Base-by-base conservation (phyloP, 1,140 invertebrate species). In the Panulirus ornatus region DNA sequence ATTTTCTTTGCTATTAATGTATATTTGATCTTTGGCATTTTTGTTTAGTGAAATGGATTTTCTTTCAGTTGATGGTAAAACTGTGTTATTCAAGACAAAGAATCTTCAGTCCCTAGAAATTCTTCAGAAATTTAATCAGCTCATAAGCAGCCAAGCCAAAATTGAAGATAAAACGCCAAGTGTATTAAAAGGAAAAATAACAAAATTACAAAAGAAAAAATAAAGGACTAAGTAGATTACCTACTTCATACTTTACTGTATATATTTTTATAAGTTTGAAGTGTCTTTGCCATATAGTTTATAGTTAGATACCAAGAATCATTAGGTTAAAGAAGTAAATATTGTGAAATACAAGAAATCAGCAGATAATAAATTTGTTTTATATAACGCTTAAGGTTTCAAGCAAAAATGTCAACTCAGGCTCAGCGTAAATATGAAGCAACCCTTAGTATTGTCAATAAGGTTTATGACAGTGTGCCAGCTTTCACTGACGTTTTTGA, bases 401-500 rank as follows among this genome's bases (percentile, higher is more conserved):
- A 58, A 19, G 1, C 30, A 27, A 89, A 42, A n/a, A 89, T 89
- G 88, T 83, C 88, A 8, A 89, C 88, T 38, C 88, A 89, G 63
- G 88, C 71, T 36, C 91, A 92, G 78, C 84, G 91, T 27, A 92
- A 92, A 73, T 92, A 92, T 66, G 85, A 92, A 78, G 91, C 93
- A 11, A 92, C 93, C 22, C 51, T 93, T 51, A 93, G 94, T 51
- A 93, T 95, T 36, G 93, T 98, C 87, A 96, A 98, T 93, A 96
- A 96, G 91, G 94, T 99, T 75, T 98, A 98, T 94, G 96, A 96
- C 93, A 96, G 97, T 93, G 95, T 98, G 92, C 98, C 98, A 89
- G 96, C 97, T 73, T 99, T 99, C 93, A 97, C 97, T 8, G 98
- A 99, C 94, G 94, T 99, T 63, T 99, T 99, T 94, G 98, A 98